phyloP scores from a whole-genome alignment of 2,797 vertebrate genomes.

The Galago senegalensis region DNA sequence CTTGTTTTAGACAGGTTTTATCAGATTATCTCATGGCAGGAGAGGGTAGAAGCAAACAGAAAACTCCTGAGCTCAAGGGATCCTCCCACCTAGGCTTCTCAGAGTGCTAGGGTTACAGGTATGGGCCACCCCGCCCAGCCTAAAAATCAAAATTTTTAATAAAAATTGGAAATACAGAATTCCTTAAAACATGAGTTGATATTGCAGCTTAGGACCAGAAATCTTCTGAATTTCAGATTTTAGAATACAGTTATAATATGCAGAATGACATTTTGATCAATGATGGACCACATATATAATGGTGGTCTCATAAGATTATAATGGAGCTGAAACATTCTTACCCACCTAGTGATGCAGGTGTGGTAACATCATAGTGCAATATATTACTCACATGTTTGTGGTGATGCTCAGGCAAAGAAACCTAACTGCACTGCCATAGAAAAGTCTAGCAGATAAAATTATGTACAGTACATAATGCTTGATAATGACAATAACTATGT shows the following conservation, averaged over 20 bases:
- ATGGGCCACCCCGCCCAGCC: no score
- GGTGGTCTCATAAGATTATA: not conserved
- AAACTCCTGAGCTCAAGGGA: no score
- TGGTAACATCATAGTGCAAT: not conserved
- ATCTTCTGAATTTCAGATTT: not conserved
- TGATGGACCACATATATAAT: not conserved
- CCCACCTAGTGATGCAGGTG: not conserved
- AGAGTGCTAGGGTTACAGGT: no score
- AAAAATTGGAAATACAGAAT: conserved; percentile 35
- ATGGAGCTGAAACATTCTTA: not conserved
- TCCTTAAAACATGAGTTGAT: conserved; percentile 4
- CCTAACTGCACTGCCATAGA: not conserved
- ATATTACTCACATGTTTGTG: not conserved
- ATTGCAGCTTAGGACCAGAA: not conserved
- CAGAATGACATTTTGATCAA: not conserved
- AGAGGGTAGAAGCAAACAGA: not conserved
- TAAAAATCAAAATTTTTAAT: not conserved
- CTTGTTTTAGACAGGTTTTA: conserved; percentile 10
- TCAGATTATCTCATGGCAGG: not conserved
- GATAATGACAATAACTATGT: not conserved
- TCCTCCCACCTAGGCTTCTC: no score
- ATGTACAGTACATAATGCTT: not conserved
- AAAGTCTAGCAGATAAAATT: not conserved
- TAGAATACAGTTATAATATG: not conserved
- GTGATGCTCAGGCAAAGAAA: not conserved